Conservation (phyloP, 2,113 vertebrate genomes). For the Paracanthobrama guichenoti region DNA sequence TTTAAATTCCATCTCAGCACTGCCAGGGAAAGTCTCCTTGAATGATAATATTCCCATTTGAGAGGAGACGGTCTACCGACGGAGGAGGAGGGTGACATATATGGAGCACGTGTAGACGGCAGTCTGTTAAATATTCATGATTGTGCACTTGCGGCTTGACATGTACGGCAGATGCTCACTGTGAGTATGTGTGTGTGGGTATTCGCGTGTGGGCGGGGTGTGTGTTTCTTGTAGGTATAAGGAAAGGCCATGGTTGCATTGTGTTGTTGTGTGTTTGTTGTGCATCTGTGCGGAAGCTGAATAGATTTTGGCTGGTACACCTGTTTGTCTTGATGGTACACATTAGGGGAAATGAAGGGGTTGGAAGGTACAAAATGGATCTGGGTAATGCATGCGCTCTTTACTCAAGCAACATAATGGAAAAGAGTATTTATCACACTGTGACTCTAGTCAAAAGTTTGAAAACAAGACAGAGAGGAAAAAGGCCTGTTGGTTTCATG, state of each 20-base stretch:
- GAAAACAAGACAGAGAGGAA: not conserved
- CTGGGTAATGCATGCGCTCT: constrained; percentile 1
- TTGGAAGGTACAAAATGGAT: constrained; percentile 36
- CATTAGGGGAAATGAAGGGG: constrained; percentile 27
- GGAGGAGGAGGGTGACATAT: constrained; percentile 71
- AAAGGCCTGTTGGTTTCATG: not conserved
- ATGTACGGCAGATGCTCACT: constrained; percentile 44
- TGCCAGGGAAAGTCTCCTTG: constrained; percentile 34
- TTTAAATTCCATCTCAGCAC: constrained; percentile 17
- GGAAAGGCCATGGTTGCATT: constrained; percentile 14
- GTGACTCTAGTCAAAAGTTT: not conserved
- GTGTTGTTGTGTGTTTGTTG: constrained; percentile 36
- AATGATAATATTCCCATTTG: constrained; percentile 51
- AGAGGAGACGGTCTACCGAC: constrained; percentile 42
- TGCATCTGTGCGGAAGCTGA: constrained; percentile 39
- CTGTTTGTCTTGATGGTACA: constrained; percentile 22
- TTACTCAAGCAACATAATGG: constrained; percentile 3
- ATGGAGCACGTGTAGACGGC: constrained; percentile 71
- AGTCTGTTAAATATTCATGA: constrained; percentile 76
- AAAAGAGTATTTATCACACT: constrained; percentile 26
- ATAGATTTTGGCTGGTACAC: constrained; percentile 30
- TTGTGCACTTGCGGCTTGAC: constrained; percentile 56
- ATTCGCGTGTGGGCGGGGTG: constrained; percentile 31
- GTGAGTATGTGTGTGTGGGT: constrained; percentile 44
- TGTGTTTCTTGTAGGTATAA: constrained; percentile 2